Evolutionary conservation across 2,888 invertebrate genomes (phyloP).

Genomic region (Eristalis tenax): DNA sequence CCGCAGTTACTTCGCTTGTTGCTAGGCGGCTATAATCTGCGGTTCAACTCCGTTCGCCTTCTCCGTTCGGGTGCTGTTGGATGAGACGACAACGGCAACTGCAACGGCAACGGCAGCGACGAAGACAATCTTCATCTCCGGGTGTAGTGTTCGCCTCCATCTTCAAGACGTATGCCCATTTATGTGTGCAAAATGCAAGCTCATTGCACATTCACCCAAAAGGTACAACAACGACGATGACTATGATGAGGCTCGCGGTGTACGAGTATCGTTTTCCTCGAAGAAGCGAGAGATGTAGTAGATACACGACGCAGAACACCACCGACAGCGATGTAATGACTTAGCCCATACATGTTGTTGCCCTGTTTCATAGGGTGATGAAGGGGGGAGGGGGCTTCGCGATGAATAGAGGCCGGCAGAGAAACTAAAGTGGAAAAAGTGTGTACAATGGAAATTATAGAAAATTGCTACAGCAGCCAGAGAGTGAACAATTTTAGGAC

Average conservation of each 20-base stretch:
- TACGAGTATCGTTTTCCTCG: constrained; percentile 29
- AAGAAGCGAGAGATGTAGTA: constrained; percentile 24
- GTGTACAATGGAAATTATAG: constrained; percentile 54
- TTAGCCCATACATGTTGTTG: constrained; percentile 24
- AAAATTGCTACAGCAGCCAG: constrained; percentile 51
- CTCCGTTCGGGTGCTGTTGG: not conserved
- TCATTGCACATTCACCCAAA: constrained; percentile 46
- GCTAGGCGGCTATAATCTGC: constrained; percentile 38
- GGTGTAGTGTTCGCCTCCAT: constrained; percentile 55
- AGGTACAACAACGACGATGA: not conserved
- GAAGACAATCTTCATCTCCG: constrained; percentile 48
- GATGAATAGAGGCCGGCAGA: not conserved
- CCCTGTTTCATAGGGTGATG: not conserved
- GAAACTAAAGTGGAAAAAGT: constrained; percentile 33
- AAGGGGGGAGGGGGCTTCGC: not conserved
- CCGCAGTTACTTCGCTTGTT: constrained; percentile 42
- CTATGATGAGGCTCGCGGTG: not conserved
- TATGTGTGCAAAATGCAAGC: constrained; percentile 66
- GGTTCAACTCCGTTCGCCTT: not conserved
- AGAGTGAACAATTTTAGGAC: constrained; percentile 38
- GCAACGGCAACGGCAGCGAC: no score
- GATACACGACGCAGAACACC: constrained; percentile 36
- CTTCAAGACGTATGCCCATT: constrained; percentile 61
- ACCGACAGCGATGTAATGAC: constrained; percentile 64
- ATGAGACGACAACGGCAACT: not conserved